Conservation (phyloP, 2,888 invertebrate species). For the Muscina levida region DNA sequence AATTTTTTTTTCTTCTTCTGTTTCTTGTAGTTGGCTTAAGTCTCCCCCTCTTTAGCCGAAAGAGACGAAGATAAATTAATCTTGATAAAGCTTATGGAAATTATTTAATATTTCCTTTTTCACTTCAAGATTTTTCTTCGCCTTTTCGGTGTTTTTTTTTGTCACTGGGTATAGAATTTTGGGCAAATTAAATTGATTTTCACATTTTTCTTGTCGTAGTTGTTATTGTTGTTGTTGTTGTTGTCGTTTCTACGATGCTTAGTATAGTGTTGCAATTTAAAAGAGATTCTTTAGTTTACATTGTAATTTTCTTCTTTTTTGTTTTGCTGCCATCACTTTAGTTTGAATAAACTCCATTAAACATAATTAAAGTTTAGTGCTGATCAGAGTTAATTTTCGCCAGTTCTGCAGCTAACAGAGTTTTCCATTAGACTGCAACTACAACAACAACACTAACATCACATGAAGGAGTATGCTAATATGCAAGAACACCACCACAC, state of each 20-base stretch:
- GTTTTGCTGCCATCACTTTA: conserved; percentile 5
- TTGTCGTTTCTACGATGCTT: conserved; percentile 3
- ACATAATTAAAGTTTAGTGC: conserved; percentile 46
- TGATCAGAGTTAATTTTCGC: conserved; percentile 37
- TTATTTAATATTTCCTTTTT: conserved; percentile 30
- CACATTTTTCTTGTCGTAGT: background rate
- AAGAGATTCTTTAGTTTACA: background rate
- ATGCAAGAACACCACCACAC: too few relatives aligned
- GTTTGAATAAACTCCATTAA: conserved; percentile 39
- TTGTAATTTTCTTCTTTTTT: conserved; percentile 8
- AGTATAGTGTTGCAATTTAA: conserved; percentile 15
- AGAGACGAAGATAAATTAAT: conserved; percentile 46
- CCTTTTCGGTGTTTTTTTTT: conserved; percentile 25
- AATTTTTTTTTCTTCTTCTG: conserved; percentile 1
- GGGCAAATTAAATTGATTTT: conserved; percentile 35
- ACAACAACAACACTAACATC: too few relatives aligned
- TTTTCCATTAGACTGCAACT: too few relatives aligned
- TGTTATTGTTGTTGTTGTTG: background rate
- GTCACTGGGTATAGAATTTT: background rate
- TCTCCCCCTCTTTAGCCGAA: background rate
- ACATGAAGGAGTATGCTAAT: too few relatives aligned
- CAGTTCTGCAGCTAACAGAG: background rate
- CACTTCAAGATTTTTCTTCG: background rate
- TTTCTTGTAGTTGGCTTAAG: background rate
- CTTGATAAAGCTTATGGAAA: conserved; percentile 50